Percentiles rank a stretch among this genome's conserved stretches.
Evolutionary conservation across 2,797 vertebrate species (phyloP).

Genomic region (Pipistrellus pygmaeus): DNA sequence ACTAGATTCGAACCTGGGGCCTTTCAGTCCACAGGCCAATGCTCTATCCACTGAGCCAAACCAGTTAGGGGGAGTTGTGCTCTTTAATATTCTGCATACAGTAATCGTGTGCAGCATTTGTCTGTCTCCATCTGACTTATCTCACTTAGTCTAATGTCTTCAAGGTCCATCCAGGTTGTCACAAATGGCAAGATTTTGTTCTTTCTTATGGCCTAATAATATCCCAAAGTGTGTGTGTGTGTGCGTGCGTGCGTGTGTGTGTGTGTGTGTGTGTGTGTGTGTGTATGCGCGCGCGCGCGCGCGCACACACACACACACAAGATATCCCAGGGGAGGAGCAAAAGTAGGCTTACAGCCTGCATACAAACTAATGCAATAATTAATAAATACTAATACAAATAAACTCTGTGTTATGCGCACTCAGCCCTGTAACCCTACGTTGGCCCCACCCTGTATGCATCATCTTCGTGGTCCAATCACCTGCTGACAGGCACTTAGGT

Average conservation of each 20-base stretch:
- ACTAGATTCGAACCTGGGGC: too few relatives aligned
- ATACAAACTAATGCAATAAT: not conserved
- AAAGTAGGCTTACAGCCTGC: not conserved
- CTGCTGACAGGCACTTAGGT: not conserved
- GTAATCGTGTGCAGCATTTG: too few relatives aligned
- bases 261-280: not conserved
- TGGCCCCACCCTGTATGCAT: too few relatives aligned
- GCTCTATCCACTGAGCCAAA: too few relatives aligned
- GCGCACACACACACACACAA: too few relatives aligned
- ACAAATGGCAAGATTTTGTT: not conserved
- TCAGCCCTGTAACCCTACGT: not conserved
- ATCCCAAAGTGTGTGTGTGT: not conserved
- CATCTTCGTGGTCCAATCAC: not conserved
- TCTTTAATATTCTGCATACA: not conserved
- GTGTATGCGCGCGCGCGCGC: too few relatives aligned
- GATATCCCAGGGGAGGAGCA: not conserved
- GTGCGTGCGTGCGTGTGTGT: accelerated
- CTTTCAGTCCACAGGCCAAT: too few relatives aligned
- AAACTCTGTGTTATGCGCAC: not conserved
- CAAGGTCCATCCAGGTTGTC: not conserved
- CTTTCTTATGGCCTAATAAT: not conserved
- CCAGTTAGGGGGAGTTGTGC: not conserved
- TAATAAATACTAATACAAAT: not conserved
- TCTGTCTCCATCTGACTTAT: not conserved
- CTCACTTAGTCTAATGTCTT: not conserved